A percentile compares a stretch with the other conserved stretches of the same genome.
phyloP scores from a whole-genome alignment of 2,113 vertebrate genomes.

The Atherinomorus stipes region DNA sequence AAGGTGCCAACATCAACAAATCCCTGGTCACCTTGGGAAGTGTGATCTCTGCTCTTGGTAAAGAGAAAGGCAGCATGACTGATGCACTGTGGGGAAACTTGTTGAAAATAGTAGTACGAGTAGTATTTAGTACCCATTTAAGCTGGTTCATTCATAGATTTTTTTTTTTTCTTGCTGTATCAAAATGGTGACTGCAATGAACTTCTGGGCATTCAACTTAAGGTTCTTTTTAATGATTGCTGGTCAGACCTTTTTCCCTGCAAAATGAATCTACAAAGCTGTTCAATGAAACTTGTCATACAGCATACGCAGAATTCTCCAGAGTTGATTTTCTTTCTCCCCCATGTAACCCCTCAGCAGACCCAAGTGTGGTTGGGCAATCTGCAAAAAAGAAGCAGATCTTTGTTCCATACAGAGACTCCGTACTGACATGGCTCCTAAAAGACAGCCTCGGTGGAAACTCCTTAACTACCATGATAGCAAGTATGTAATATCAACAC shows the following conservation, averaged over 20 bases:
- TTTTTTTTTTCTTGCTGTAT: background rate
- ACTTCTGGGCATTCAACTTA: background rate
- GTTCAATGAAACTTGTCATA: background rate
- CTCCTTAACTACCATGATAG: conserved; percentile 96
- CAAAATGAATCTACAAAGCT: background rate
- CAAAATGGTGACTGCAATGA: background rate
- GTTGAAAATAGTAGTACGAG: no score
- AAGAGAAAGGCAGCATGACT: conserved; percentile 44
- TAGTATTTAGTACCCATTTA: background rate
- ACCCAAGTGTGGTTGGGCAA: conserved; percentile 87
- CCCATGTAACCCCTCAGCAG: conserved; percentile 80
- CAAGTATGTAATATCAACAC: conserved; percentile 82
- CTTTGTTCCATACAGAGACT: conserved; percentile 98
- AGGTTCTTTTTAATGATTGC: background rate
- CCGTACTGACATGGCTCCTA: conserved; percentile 96
- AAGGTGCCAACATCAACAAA: conserved; percentile 97
- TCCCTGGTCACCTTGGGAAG: conserved; percentile 94
- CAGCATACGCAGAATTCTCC: background rate
- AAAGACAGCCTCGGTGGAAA: conserved; percentile 99
- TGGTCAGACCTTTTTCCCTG: background rate
- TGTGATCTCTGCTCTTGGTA: conserved; percentile 96
- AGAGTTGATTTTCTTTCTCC: conserved; percentile 5
- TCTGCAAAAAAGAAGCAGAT: conserved; percentile 86
- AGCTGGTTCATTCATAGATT: background rate
- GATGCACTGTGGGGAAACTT: background rate